Conservation (phyloP, 2,113 vertebrate species). For the Tupaia tana region DNA sequence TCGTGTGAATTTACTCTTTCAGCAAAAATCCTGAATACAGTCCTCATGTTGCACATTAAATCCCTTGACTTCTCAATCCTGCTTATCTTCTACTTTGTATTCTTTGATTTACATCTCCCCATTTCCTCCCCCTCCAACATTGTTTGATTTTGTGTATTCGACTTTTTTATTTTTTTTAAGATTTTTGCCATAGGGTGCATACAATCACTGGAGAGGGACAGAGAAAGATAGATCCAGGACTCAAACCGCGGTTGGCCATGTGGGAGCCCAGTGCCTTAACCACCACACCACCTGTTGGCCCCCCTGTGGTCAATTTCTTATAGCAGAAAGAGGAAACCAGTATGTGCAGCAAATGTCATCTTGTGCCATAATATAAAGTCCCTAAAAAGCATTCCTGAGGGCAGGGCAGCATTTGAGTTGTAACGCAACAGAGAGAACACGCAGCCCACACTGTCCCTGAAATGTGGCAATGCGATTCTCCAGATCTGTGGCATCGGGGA, state of each 20-base stretch:
- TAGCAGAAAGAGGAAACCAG: slow-evolving; percentile 14
- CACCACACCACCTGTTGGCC: too few species aligned
- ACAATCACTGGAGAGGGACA: too few species aligned
- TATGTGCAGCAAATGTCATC: neutral
- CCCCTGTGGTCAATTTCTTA: neutral
- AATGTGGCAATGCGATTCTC: neutral
- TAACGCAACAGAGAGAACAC: neutral
- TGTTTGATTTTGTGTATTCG: neutral
- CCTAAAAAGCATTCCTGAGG: neutral
- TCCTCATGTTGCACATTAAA: neutral
- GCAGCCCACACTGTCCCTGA: neutral
- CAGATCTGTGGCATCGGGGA: neutral
- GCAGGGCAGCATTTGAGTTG: neutral
- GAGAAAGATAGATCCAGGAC: too few species aligned
- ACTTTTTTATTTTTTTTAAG: neutral
- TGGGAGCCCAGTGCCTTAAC: too few species aligned
- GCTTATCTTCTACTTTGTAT: neutral
- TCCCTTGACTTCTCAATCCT: neutral
- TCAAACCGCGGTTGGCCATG: too few species aligned
- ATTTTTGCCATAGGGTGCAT: too few species aligned
- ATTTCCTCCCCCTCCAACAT: neutral
- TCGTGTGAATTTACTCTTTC: neutral
- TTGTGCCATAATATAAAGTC: neutral
- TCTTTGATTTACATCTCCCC: neutral
- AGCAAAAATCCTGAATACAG: neutral